Base-by-base conservation (phyloP, 1,140 invertebrate species). In the Trichonephila inaurata region DNA sequence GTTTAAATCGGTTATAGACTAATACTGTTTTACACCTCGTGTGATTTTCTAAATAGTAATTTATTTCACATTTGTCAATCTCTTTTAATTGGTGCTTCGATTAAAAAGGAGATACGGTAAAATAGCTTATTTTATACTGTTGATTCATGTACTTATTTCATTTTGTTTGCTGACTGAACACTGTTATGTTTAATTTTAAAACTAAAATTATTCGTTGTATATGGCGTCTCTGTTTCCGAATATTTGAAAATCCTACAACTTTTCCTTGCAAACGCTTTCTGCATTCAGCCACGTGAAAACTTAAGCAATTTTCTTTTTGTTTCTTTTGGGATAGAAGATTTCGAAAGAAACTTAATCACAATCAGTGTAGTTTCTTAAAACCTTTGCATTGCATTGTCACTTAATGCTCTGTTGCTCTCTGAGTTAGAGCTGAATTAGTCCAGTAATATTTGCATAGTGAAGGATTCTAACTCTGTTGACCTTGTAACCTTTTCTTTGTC, bases 321-420 rank as follows among this genome's bases (percentile, higher is more conserved):
- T 72, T 72, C 69, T 72, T 24, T 33, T 72, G 69, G 24, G 24
- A 72, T 24, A 10, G 16, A 28, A 28, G 69, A 33, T 72, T 72
- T 72, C 24, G 24, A 14, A 72, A 33, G 28, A 24, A 72, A 24
- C 14, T 72, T 5, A 33, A 72, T 33, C 28, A 72, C 69, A 33
- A 72, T 72, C 28, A 16, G 28, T 28, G 69, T 33, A 33, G 7
- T 72, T 72, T 72, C 66, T 72, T 12, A 72, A 72, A 28, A 66
- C 18, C 12, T 28, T 72, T 14, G 24, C 28, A 33, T 72, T 72
- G 28, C 24, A 24, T 72, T 24, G 28, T 72, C 28, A 72, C 28
- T 33, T 24, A 72, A 72, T 72, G 69, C 69, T 72, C 69, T 72
- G 69, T 72, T 72, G 69, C 69, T 72, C 6, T 33, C 69, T 14